Evolutionary conservation across 2,888 invertebrate species (phyloP).

Genomic region (Sisyra terminalis): DNA sequence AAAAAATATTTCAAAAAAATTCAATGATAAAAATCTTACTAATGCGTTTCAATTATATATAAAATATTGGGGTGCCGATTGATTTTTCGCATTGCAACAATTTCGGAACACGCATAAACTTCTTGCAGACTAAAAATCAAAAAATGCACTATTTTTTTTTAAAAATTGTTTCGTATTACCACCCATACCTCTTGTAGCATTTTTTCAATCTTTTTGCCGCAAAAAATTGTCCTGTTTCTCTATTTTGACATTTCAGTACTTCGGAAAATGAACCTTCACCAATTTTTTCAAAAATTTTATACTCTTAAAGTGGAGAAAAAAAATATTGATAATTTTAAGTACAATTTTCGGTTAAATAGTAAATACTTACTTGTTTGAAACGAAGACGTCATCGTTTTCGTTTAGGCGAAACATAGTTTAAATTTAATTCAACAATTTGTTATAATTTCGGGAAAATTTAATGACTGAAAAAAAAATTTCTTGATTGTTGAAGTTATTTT

Average conservation of each 20-base stretch:
- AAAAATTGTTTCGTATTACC: constrained; percentile 1
- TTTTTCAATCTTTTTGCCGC: constrained; percentile 49
- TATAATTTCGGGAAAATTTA: too few species aligned
- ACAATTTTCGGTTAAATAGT: not conserved
- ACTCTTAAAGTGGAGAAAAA: constrained; percentile 29
- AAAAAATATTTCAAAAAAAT: too few species aligned
- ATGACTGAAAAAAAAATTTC: too few species aligned
- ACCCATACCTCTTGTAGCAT: constrained; percentile 34
- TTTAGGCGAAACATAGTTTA: too few species aligned
- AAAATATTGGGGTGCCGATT: constrained; percentile 42
- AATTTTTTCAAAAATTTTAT: constrained; percentile 43
- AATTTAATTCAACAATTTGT: too few species aligned
- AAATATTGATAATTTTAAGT: not conserved
- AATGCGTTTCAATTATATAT: constrained; percentile 42
- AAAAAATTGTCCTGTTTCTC: constrained; percentile 32
- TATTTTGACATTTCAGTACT: constrained; percentile 45
- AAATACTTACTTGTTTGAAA: too few species aligned
- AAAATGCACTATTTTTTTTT: too few species aligned
- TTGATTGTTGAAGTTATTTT: too few species aligned
- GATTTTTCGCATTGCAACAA: constrained; percentile 40
- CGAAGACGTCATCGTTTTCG: too few species aligned
- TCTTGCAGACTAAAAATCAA: constrained; percentile 26
- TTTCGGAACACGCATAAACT: constrained; percentile 35
- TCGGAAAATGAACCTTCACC: constrained; percentile 56
- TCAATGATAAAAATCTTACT: constrained; percentile 33